Percentiles rank a stretch among this genome's conserved stretches.
Conservation (phyloP, 1,140 invertebrate species). For the Drosophila orena region DNA sequence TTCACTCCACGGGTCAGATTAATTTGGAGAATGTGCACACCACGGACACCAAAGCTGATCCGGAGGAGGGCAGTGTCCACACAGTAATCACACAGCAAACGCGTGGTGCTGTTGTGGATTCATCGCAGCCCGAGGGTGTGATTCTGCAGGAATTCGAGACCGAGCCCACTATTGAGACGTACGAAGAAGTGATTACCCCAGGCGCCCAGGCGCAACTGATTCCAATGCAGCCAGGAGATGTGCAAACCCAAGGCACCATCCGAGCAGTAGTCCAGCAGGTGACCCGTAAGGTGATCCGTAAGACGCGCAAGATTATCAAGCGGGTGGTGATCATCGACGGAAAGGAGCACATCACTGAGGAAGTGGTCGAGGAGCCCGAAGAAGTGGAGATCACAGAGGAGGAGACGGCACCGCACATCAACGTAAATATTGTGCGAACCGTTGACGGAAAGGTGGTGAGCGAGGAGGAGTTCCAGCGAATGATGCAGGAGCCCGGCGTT, state of each 20-base stretch:
- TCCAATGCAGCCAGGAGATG: conserved; percentile 54
- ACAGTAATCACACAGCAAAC: conserved; percentile 71
- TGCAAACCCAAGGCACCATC: conserved; percentile 83
- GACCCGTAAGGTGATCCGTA: conserved; percentile 90
- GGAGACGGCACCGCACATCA: conserved; percentile 89
- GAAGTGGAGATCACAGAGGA: conserved; percentile 91
- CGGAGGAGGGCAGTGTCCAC: conserved; percentile 50
- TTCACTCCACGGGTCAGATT: conserved; percentile 73
- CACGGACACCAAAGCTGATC: conserved; percentile 61
- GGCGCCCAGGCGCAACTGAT: conserved; percentile 62
- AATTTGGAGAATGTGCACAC: conserved; percentile 75
- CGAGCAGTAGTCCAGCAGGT: conserved; percentile 92
- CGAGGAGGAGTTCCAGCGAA: conserved; percentile 84
- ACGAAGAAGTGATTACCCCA: conserved; percentile 57
- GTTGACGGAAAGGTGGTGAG: conserved; percentile 86
- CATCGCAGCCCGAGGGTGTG: conserved; percentile 86
- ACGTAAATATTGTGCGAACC: conserved; percentile 89
- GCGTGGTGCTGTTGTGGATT: conserved; percentile 81
- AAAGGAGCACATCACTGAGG: conserved; percentile 92
- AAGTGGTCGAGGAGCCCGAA: conserved; percentile 93
- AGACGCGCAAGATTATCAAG: conserved; percentile 90
- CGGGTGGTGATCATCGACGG: conserved; percentile 92
- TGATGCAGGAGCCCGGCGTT: conserved; percentile 76
- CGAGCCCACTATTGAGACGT: conserved; percentile 82
- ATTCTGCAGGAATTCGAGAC: conserved; percentile 86